Conservation (phyloP, 2,888 invertebrate genomes). For the Meteorus colon region DNA sequence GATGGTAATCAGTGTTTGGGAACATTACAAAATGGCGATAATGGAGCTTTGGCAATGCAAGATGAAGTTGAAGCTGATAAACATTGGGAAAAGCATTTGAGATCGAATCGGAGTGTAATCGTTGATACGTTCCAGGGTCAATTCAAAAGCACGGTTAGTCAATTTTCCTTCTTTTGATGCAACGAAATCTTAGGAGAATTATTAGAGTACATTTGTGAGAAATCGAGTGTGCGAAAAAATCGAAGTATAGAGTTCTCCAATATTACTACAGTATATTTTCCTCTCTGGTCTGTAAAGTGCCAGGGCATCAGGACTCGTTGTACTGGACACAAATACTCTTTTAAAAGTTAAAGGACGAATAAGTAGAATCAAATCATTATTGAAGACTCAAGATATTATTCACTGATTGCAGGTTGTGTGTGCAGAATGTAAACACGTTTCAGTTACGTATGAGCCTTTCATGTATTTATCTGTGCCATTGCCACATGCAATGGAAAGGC, state of each 20-base stretch:
- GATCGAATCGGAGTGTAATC: constrained; percentile 77
- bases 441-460: constrained; percentile 80
- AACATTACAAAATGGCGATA: constrained; percentile 60
- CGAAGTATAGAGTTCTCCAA: constrained; percentile 60
- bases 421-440: constrained; percentile 77
- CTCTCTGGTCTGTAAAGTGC: constrained; percentile 55
- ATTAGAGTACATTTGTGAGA: constrained; percentile 48
- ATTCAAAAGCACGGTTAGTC: constrained; percentile 77
- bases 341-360: not conserved
- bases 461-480: constrained; percentile 81
- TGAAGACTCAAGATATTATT: constrained; percentile 5
- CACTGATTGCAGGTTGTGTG: constrained; percentile 76
- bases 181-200: constrained; percentile 47
- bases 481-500: constrained; percentile 78
- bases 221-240: constrained; percentile 44
- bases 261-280: constrained; percentile 58
- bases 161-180: not conserved
- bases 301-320: constrained; percentile 56
- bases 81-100: constrained; percentile 77
- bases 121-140: constrained; percentile 80
- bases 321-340: constrained; percentile 42
- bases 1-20: constrained; percentile 58
- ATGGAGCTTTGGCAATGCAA: constrained; percentile 65
- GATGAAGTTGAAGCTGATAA: constrained; percentile 74
- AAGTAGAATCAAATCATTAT: not conserved